Evolutionary conservation across 2,113 vertebrate genomes (phyloP), one percentile per base, ranked within the genome.

Genomic region (Propithecus coquereli): DNA sequence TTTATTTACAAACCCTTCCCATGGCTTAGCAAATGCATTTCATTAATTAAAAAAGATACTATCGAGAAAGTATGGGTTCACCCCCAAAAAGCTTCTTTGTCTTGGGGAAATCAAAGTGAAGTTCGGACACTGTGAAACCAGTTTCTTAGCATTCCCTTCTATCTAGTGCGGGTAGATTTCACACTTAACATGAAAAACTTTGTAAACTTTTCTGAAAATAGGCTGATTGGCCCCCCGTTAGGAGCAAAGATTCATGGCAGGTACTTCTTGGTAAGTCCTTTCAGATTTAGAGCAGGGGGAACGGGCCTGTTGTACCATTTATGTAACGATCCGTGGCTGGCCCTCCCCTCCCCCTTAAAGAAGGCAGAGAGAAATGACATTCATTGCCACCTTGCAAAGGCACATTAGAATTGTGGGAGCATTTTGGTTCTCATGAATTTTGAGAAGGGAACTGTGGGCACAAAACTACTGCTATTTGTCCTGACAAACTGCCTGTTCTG

Each of bases 391-490:
- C 81, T 27, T 1, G 70, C 94, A 76, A 34, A 92, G 92, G 82
- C 37, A 59, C 43, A 18, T 54, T 37, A 54, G 84, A 96, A 91
- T 2, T 27, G 73, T 32, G 94, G 91, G 77, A 94, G 79, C 91
- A 0, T 76, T 94, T 92, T 2, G 20, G 84, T 37, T 96, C 97
- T 94, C 89, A 74, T 96, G 97, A 97, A 97, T 97, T 95, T 96
- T 95, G 96, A 97, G 96, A 94, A 97, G 96, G 93, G 95, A 83
- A 81, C 32, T 34, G 68, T 94, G 96, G 93, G 94, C 96, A 95
- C 86, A 96, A 57, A 97, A 97, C 96, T 93, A 94, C 91, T 54
- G 95, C 86, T 97, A 71, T 97, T 95, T 97, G 95, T 97, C 97
- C 12, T 2, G 98, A 98, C 97, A 96, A 97, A 97, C 97, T 90